These are phyloP conservation scores for Scaptodrosophila latifasciaeformis DNA, from an alignment of 2,888 invertebrate species.

Conservation along the genomic window DNA sequence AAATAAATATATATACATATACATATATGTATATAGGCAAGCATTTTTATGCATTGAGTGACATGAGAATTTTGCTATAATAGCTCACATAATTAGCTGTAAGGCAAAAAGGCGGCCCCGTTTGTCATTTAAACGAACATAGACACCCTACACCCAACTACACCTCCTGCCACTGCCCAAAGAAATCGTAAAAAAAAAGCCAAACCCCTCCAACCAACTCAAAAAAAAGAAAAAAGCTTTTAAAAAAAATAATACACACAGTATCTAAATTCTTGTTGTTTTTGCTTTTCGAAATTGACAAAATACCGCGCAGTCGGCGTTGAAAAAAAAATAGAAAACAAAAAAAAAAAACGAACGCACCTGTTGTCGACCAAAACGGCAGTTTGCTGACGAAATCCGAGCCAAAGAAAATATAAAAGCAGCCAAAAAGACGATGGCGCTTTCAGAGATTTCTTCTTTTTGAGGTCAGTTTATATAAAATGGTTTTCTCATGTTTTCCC, in stretches of 20 bases:
- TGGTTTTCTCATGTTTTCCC: constrained; percentile 18
- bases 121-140: not conserved
- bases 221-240: constrained; percentile 28
- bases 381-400: constrained; percentile 37
- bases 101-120: constrained; percentile 27
- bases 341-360: constrained; percentile 45
- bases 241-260: constrained; percentile 49
- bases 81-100: constrained; percentile 62
- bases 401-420: constrained; percentile 60
- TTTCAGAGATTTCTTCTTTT: constrained; percentile 7
- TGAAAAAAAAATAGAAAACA: constrained; percentile 21
- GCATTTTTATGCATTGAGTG: constrained; percentile 57
- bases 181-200: not conserved
- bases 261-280: constrained; percentile 17
- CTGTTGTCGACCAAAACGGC: constrained; percentile 40
- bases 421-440: constrained; percentile 40
- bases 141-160: not conserved
- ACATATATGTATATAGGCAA: constrained; percentile 22
- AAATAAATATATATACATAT: too few relatives aligned
- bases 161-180: not conserved
- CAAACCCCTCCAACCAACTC: not conserved
- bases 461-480: constrained; percentile 54
- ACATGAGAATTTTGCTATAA: constrained; percentile 67
- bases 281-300: constrained; percentile 25
- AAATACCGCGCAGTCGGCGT: constrained; percentile 33